Evolutionary conservation across 2,888 invertebrate species (phyloP).

Genomic region (Agrotis segetum): DNA sequence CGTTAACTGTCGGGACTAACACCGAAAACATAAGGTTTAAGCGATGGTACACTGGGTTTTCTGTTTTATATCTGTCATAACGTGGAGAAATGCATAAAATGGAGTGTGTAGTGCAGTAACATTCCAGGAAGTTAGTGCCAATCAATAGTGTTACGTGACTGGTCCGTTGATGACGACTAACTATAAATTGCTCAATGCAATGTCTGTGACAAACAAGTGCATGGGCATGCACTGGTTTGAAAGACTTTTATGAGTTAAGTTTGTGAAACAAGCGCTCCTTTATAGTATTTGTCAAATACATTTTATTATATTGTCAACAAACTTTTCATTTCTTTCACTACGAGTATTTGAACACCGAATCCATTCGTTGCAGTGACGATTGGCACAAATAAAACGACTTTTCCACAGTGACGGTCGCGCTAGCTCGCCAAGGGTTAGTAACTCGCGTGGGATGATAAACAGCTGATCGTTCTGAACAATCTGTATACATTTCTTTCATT

Average conservation of each 20-base stretch:
- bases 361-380: not conserved
- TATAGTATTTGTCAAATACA: not conserved
- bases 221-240: constrained; percentile 3
- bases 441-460: constrained; percentile 24
- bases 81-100: constrained; percentile 45
- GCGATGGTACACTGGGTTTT: constrained; percentile 35
- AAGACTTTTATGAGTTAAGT: not conserved
- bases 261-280: not conserved
- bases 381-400: constrained; percentile 1
- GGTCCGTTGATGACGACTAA: constrained; percentile 12
- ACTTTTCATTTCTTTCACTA: not conserved
- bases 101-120: constrained; percentile 30
- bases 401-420: not conserved
- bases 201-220: constrained; percentile 21
- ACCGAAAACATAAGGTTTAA: constrained; percentile 43
- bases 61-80: constrained; percentile 52
- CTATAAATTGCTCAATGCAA: constrained; percentile 17
- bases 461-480: constrained; percentile 20
- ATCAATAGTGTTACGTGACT: constrained; percentile 46
- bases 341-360: not conserved
- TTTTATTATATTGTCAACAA: not conserved
- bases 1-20: constrained; percentile 40
- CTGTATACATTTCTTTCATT: constrained; percentile 14
- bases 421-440: constrained; percentile 29
- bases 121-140: constrained; percentile 38